These are phyloP conservation scores for Macaca mulatta DNA, from an alignment of 2,113 vertebrate genomes.

Conservation along the genomic window DNA sequence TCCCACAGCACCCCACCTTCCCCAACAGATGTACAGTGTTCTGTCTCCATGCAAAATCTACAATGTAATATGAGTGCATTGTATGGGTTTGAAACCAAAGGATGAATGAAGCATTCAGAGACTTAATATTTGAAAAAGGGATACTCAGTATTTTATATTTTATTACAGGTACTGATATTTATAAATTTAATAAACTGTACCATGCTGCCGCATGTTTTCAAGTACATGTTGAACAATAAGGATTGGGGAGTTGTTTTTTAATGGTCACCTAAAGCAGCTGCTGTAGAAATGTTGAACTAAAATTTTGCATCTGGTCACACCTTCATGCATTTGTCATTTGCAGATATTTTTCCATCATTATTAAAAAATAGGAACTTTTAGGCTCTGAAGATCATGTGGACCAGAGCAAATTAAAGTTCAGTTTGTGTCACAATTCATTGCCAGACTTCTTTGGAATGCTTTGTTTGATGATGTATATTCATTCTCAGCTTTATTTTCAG, in stretches of 20 bases:
- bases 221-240: conserved; percentile 58
- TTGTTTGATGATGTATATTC: neutral
- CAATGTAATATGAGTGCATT: conserved; percentile 65
- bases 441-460: neutral
- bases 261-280: conserved; percentile 58
- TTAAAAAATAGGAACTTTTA: neutral
- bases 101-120: conserved; percentile 78
- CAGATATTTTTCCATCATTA: conserved; percentile 40
- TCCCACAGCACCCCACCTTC: conserved; percentile 45
- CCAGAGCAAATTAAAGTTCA: neutral
- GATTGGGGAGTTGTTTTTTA: conserved; percentile 55
- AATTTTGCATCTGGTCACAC: conserved; percentile 47
- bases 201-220: conserved; percentile 78
- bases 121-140: conserved; percentile 76
- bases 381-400: neutral
- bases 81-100: conserved; percentile 84
- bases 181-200: conserved; percentile 70
- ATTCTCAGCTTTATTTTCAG: conserved; percentile 27
- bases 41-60: conserved; percentile 56
- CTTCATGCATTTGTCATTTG: conserved; percentile 56
- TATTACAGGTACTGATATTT: conserved; percentile 80
- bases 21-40: conserved; percentile 58
- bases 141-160: conserved; percentile 83
- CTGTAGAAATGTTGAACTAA: conserved; percentile 52
- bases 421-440: neutral